Evolutionary conservation across 2,888 invertebrate species (phyloP), one percentile per base, ranked within the genome.

Genomic region (Brachynemurus nebulosus): DNA sequence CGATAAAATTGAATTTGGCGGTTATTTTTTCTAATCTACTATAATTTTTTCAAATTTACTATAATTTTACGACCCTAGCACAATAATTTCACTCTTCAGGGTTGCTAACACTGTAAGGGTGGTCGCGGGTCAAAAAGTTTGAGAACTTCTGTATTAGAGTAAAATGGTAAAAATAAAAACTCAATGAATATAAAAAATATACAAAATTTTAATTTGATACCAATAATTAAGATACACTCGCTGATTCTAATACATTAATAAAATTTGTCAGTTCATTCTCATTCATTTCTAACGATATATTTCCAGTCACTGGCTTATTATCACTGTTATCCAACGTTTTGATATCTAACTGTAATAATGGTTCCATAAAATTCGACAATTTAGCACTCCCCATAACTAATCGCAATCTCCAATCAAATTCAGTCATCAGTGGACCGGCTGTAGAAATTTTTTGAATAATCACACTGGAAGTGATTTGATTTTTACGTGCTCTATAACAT

Each of bases 391-490:
- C 72, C 57, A 71, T 62, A 20, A 71, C 54, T 59, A 70, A 65
- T 62, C 68, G 70, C 23, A 72, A 50, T 56, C 66, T 67, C 70
- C 71, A 72, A 53, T 72, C 71, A 48, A 69, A 64, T 49, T 67
- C 67, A 30, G 60, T 58, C 9, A 71, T 56, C 2, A 69, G 59
- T 27, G 60, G 48, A 25, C 59, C 57, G 45, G 52, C 59, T 48
- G 59, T 61, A 1, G 65, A 56, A 30, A 64, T 48, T 44, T 51
- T 50, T 21, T 57, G 55, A 43, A 54, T 58, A 4, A 58, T 50
- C 33, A 63, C 45, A 17, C 50, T 47, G 44, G 59, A 54, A 34
- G 53, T 51, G 43, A 65, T 60, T 41, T 63, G 61, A 14, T 54
- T 47, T 49, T 57, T 60, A 19, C 64, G 50, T 17, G 61, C 53